A percentile compares a stretch with the other conserved stretches of the same genome.
These are phyloP conservation scores for Nycteola revayana DNA, from an alignment of 2,888 invertebrate species.

Conservation along the genomic window DNA sequence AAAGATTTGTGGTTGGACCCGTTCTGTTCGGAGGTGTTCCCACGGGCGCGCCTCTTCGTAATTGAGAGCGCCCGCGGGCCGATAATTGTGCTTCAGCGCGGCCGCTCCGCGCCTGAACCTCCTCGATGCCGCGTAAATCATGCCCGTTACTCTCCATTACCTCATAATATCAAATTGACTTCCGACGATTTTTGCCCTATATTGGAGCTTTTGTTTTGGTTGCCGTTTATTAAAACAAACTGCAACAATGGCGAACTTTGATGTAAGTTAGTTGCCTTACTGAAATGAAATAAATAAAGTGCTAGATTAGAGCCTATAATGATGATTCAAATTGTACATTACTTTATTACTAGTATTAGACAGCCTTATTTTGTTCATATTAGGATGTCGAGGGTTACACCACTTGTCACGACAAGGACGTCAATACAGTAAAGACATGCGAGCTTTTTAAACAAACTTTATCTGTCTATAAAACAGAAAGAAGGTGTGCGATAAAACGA, in stretches of 20 bases:
- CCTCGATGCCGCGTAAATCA: conserved; percentile 70
- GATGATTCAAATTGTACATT: too few relatives aligned
- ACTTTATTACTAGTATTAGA: too few relatives aligned
- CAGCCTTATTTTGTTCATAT: conserved; percentile 45
- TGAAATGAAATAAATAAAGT: too few relatives aligned
- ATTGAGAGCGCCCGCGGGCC: conserved; percentile 81
- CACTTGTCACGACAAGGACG: conserved; percentile 71
- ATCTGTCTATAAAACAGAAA: conserved; percentile 75
- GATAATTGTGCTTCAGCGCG: conserved; percentile 77
- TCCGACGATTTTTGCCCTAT: conserved; percentile 59
- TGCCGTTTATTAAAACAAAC: too few relatives aligned
- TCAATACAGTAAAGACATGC: conserved; percentile 73
- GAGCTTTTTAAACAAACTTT: conserved; percentile 77
- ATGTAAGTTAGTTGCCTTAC: too few relatives aligned
- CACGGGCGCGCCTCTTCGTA: conserved; percentile 78
- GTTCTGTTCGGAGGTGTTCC: conserved; percentile 66
- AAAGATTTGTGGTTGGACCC: conserved; percentile 70
- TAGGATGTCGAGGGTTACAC: conserved; percentile 64
- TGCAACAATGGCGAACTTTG: too few relatives aligned
- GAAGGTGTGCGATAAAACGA: conserved; percentile 78
- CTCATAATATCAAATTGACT: conserved; percentile 79
- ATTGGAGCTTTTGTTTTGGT: conserved; percentile 22
- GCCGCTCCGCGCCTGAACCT: conserved; percentile 48
- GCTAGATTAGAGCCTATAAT: too few relatives aligned
- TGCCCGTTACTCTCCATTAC: conserved; percentile 80